A percentile compares a stretch with the other conserved stretches of the same genome.
Evolutionary conservation across 1,140 invertebrate genomes (phyloP).

Genomic region (Anagrus nilaparvatae): DNA sequence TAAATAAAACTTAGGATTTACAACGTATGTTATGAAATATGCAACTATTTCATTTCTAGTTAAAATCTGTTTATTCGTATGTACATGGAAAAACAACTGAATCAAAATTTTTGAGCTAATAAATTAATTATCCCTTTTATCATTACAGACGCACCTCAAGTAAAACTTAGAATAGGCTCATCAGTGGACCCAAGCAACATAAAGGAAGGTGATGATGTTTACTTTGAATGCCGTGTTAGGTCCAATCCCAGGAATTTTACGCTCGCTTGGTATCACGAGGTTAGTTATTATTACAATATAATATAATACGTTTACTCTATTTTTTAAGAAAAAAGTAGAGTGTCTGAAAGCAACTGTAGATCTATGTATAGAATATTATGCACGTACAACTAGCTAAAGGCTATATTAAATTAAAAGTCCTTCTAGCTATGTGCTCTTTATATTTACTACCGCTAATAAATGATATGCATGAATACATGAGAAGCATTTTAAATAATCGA

Average conservation of each 20-base stretch:
- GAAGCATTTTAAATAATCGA: too few relatives aligned
- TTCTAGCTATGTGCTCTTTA: neutral
- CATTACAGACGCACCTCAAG: constrained; percentile 42
- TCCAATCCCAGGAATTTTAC: constrained; percentile 48
- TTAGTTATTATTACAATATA: too few relatives aligned
- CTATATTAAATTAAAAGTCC: constrained; percentile 12
- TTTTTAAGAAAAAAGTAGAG: too few relatives aligned
- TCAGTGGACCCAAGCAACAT: constrained; percentile 44
- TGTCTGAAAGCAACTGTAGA: too few relatives aligned
- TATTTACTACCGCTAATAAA: constrained; percentile 3
- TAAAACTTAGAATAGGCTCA: constrained; percentile 44
- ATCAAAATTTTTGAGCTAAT: neutral
- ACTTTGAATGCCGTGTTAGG: constrained; percentile 44
- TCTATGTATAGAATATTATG: too few relatives aligned
- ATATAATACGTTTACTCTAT: too few relatives aligned
- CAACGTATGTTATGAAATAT: too few relatives aligned
- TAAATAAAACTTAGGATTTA: too few relatives aligned
- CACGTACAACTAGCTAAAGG: too few relatives aligned
- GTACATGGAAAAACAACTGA: neutral
- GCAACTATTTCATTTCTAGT: too few relatives aligned
- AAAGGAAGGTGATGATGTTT: constrained; percentile 47
- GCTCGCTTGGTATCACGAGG: constrained; percentile 52
- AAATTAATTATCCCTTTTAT: neutral
- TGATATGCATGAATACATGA: neutral
- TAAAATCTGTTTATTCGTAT: neutral